Percentiles rank a stretch among this genome's conserved stretches.
Conservation (phyloP, 1,140 invertebrate species). For the Diachasma alloeum region DNA sequence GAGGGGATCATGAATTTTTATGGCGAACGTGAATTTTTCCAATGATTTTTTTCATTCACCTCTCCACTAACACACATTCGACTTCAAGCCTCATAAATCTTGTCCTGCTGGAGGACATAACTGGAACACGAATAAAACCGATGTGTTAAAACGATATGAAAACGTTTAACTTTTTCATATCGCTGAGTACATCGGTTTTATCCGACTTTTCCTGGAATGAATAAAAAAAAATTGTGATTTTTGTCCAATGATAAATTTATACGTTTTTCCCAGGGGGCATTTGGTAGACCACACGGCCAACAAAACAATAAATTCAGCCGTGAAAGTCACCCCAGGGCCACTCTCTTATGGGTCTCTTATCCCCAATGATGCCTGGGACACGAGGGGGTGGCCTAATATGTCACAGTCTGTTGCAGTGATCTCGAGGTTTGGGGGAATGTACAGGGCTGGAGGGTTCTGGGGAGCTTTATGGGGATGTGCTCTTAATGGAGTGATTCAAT, state of each 20-base stretch:
- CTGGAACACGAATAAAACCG: slow-evolving; percentile 11
- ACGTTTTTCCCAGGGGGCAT: not conserved
- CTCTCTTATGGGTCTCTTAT: slow-evolving; percentile 54
- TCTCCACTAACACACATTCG: not conserved
- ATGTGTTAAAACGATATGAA: slow-evolving; percentile 2
- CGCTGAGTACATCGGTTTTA: not conserved
- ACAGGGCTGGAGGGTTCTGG: slow-evolving; percentile 14
- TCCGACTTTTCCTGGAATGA: not conserved
- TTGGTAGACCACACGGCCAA: slow-evolving; percentile 31
- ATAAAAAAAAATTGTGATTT: not conserved
- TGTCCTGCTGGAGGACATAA: not conserved
- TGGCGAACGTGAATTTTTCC: slow-evolving; percentile 1
- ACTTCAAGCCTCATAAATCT: not conserved
- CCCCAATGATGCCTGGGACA: slow-evolving; percentile 45
- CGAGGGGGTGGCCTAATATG: slow-evolving; percentile 61
- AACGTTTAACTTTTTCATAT: not conserved
- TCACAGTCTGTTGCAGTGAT: slow-evolving; percentile 64
- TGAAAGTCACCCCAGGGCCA: slow-evolving; percentile 26
- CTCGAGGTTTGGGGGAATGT: slow-evolving; percentile 25
- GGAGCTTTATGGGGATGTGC: slow-evolving; percentile 38
- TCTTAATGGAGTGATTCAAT: slow-evolving; percentile 64
- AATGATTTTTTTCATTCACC: slow-evolving; percentile 3
- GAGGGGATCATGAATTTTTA: slow-evolving; percentile 27
- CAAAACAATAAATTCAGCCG: slow-evolving; percentile 7
- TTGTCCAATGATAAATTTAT: not conserved